Conservation (phyloP, 2,797 vertebrate species). For the Uromys caudimaculatus region DNA sequence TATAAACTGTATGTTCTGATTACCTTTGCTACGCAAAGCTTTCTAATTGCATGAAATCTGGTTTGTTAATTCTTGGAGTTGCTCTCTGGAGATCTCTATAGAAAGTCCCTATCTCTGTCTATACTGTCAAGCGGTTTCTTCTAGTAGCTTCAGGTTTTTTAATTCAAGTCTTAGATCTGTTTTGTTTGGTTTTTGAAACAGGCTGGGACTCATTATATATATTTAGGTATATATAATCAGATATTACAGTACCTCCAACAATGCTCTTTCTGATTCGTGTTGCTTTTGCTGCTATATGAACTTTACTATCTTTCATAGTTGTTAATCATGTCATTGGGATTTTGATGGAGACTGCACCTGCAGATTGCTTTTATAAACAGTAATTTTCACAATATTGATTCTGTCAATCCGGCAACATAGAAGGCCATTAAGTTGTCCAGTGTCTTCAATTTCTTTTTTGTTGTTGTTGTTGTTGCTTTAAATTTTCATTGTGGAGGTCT, state of each 20-base stretch:
- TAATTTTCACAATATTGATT: background rate
- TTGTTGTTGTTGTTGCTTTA: background rate
- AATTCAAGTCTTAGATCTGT: background rate
- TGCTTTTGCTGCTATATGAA: background rate
- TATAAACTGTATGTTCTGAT: background rate
- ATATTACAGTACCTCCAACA: background rate
- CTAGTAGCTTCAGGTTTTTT: background rate
- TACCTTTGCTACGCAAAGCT: background rate
- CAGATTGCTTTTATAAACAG: background rate
- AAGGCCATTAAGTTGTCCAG: background rate
- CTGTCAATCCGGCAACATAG: background rate
- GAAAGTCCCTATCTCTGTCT: background rate
- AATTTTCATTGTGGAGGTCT: background rate
- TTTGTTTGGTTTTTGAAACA: background rate
- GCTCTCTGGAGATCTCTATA: background rate
- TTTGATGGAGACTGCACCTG: background rate
- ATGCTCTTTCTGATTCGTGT: background rate
- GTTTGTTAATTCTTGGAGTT: background rate
- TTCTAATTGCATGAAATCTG: background rate
- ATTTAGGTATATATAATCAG: background rate
- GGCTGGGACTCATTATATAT: background rate
- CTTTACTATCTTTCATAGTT: background rate
- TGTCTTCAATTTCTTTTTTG: background rate
- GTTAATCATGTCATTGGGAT: background rate
- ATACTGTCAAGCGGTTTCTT: background rate